phyloP scores from a whole-genome alignment of 2,113 vertebrate species.

The Rhinopomastus cyanomelas region DNA sequence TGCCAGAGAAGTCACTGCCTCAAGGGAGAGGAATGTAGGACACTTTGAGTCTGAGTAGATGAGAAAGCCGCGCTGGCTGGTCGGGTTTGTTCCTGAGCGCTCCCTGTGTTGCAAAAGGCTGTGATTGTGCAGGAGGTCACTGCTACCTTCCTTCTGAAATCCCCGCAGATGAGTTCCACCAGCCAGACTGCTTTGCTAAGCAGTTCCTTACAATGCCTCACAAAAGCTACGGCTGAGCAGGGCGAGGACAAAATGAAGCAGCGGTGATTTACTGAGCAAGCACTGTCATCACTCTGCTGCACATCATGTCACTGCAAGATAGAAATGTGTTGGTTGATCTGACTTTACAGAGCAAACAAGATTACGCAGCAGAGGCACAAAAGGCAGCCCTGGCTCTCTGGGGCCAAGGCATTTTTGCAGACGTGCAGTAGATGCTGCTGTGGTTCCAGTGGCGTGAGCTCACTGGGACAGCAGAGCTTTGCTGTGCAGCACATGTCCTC shows the following conservation, averaged over 20 bases:
- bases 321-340: conserved; percentile 6
- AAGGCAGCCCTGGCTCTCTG: not conserved
- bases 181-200: conserved; percentile 59
- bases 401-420: not conserved
- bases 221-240: conserved; percentile 38
- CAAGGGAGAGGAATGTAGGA: not conserved
- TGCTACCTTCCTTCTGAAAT: conserved; percentile 54
- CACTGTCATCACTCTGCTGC: conserved; percentile 27
- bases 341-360: conserved; percentile 19
- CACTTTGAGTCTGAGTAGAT: conserved; percentile 7
- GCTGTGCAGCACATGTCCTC: not conserved
- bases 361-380: not conserved
- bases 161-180: conserved; percentile 36
- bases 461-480: not conserved
- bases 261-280: conserved; percentile 61
- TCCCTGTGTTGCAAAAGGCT: conserved; percentile 6
- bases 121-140: conserved; percentile 33
- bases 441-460: accelerated
- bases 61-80: not conserved
- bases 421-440: not conserved
- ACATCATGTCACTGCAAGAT: conserved; percentile 10
- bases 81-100: not conserved
- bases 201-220: conserved; percentile 51
- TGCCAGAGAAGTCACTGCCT: not conserved
- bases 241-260: conserved; percentile 15